A percentile compares a stretch with the other conserved stretches of the same genome.
These are phyloP conservation scores for Centruroides vittatus DNA, from an alignment of 1,140 invertebrate species.

Conservation along the genomic window DNA sequence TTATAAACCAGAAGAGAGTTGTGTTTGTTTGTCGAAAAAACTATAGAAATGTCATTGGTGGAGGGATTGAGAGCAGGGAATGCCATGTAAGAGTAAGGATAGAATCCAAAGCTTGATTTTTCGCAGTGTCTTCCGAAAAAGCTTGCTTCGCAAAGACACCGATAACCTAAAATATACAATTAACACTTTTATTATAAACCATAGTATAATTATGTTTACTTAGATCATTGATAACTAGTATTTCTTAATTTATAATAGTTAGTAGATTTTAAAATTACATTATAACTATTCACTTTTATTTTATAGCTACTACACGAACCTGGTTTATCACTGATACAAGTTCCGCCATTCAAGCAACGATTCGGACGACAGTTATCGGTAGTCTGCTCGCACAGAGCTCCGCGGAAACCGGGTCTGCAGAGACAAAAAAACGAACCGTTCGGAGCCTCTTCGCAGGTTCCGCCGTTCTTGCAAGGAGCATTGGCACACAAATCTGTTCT, in stretches of 20 bases:
- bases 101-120: conserved; percentile 73
- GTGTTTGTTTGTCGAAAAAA: conserved; percentile 76
- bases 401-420: conserved; percentile 72
- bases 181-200: neutral
- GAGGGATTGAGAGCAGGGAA: conserved; percentile 63
- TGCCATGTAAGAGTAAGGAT: conserved; percentile 72
- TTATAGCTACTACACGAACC: conserved; percentile 24
- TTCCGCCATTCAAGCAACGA: conserved; percentile 69
- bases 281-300: neutral
- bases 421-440: conserved; percentile 79
- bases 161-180: conserved; percentile 50
- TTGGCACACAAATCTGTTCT: conserved; percentile 63
- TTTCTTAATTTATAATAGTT: no score
- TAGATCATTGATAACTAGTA: no score
- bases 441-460: conserved; percentile 69
- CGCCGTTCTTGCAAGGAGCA: conserved; percentile 75
- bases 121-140: conserved; percentile 84
- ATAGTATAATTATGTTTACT: neutral
- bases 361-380: conserved; percentile 78
- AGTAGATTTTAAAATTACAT: neutral
- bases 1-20: conserved; percentile 79
- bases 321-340: conserved; percentile 44
- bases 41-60: conserved; percentile 78
- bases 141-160: conserved; percentile 65
- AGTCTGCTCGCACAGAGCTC: conserved; percentile 69